These are phyloP conservation scores for Gadopsis bispinosus DNA, from an alignment of 2,797 vertebrate genomes.

Conservation along the genomic window DNA sequence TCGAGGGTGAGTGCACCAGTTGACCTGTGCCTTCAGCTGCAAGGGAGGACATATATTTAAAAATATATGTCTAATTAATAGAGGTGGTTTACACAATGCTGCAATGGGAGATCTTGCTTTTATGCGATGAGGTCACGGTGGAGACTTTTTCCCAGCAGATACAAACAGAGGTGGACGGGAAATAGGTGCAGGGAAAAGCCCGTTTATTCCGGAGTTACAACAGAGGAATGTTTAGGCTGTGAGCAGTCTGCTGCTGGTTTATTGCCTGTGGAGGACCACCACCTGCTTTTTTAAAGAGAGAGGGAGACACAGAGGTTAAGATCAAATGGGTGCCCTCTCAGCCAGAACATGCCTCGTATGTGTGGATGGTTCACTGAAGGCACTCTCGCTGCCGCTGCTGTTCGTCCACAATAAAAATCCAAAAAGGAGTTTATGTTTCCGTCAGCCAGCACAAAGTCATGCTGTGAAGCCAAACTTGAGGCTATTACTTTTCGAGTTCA, in stretches of 20 bases:
- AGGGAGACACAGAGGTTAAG: conserved; percentile 6
- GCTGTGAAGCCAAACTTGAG: background rate
- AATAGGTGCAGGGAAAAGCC: conserved; percentile 35
- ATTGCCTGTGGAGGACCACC: conserved; percentile 63
- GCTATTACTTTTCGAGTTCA: background rate
- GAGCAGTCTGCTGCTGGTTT: conserved; percentile 58
- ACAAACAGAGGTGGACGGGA: conserved; percentile 35
- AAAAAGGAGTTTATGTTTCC: background rate
- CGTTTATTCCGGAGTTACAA: conserved; percentile 55
- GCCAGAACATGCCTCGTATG: conserved; percentile 15
- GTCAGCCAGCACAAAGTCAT: background rate
- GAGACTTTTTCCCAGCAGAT: conserved; percentile 10
- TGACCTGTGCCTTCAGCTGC: background rate
- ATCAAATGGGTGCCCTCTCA: conserved; percentile 30
- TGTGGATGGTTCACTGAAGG: background rate
- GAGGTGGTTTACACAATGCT: background rate
- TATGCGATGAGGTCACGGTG: conserved; percentile 34
- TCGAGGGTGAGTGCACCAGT: background rate
- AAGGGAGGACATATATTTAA: background rate
- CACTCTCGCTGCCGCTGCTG: conserved; percentile 3
- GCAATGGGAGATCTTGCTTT: conserved; percentile 1
- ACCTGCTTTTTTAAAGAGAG: conserved; percentile 42
- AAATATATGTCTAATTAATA: background rate
- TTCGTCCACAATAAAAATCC: background rate
- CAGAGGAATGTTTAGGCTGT: conserved; percentile 72